phyloP scores from a whole-genome alignment of 2,797 vertebrate genomes.

The Dryobates pubescens region DNA sequence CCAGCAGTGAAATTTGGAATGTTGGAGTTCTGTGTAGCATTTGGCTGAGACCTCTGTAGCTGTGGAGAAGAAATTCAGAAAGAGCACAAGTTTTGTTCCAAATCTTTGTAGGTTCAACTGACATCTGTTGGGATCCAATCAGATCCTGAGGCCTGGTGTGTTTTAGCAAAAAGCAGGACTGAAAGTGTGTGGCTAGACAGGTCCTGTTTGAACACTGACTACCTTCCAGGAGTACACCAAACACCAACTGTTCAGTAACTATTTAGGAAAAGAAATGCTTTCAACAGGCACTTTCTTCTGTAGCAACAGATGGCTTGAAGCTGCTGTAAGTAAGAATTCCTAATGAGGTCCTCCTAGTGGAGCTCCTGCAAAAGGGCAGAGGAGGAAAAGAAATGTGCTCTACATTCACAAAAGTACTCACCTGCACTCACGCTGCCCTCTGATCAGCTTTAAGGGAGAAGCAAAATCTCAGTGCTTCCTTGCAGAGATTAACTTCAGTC shows the following conservation, averaged over 20 bases:
- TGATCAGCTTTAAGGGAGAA: background rate
- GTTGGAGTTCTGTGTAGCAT: background rate
- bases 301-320: slow-evolving; percentile 42
- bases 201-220: background rate
- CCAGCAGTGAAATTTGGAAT: background rate
- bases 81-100: background rate
- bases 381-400: background rate
- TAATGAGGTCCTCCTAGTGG: background rate
- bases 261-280: slow-evolving; percentile 11
- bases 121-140: background rate
- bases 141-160: background rate
- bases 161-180: background rate
- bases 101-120: background rate
- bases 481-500: slow-evolving; percentile 12
- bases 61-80: background rate
- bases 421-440: background rate
- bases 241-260: background rate
- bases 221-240: background rate
- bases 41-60: background rate
- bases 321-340: background rate
- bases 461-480: background rate
- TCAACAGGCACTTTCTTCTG: background rate
- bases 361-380: background rate
- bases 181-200: background rate
- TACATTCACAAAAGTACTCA: background rate